Evolutionary conservation across 1,140 invertebrate species (phyloP).

Genomic region (Penaeus japonicus): DNA sequence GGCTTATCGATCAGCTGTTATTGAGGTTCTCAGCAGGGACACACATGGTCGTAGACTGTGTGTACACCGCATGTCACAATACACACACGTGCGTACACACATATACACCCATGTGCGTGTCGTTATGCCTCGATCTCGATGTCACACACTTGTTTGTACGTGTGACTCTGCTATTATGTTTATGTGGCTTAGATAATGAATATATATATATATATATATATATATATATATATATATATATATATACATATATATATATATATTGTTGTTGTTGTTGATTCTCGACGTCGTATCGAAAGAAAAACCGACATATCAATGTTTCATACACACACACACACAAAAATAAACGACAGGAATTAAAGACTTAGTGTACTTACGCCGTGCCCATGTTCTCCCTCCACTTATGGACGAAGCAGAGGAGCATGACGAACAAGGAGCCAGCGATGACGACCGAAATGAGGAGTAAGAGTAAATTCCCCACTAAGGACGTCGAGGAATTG

Average conservation of each 20-base stretch:
- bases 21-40: too few relatives aligned
- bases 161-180: too few relatives aligned
- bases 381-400: constrained; percentile 49
- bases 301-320: background rate
- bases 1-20: too few relatives aligned
- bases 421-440: constrained; percentile 44
- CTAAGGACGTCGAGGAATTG: constrained; percentile 17
- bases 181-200: too few relatives aligned
- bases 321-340: background rate
- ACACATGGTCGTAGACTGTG: too few relatives aligned
- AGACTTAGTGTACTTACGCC: constrained; percentile 3
- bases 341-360: background rate
- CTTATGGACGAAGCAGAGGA: constrained; percentile 48
- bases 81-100: too few relatives aligned
- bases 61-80: too few relatives aligned
- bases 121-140: too few relatives aligned
- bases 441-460: constrained; percentile 45
- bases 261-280: background rate
- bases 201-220: constrained; percentile 6
- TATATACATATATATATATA: background rate
- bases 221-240: constrained; percentile 6
- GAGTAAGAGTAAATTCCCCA: constrained; percentile 17
- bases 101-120: too few relatives aligned
- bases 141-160: too few relatives aligned
- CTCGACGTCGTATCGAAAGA: background rate